These are phyloP conservation scores for Cryptocephalus moraei DNA, from an alignment of 2,888 invertebrate genomes.

Conservation along the genomic window DNA sequence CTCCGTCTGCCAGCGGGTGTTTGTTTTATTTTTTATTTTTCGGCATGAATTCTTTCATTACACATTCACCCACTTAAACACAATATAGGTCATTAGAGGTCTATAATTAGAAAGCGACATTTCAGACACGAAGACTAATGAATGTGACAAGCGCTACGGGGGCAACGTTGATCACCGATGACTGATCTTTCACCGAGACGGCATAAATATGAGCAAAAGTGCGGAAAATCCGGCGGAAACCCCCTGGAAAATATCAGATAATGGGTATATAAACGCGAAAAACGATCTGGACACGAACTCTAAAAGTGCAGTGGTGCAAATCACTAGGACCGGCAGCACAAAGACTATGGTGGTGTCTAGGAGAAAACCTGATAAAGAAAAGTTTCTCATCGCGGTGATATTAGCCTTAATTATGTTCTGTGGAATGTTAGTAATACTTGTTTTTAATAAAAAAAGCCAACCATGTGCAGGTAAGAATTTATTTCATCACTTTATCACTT, in stretches of 20 bases:
- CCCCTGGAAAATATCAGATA: slow-evolving; percentile 21
- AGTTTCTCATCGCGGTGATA: slow-evolving; percentile 28
- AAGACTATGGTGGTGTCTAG: slow-evolving; percentile 31
- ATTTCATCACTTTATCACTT: no score
- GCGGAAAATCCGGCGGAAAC: slow-evolving; percentile 17
- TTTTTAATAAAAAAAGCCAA: slow-evolving; percentile 23
- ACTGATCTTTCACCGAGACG: no score
- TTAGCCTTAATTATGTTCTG: slow-evolving; percentile 29
- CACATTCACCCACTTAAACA: no score
- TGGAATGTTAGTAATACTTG: slow-evolving; percentile 25
- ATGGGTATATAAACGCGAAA: slow-evolving; percentile 16
- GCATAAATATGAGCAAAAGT: slow-evolving; percentile 19
- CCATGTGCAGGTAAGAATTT: slow-evolving; percentile 27
- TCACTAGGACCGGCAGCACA: slow-evolving; percentile 27
- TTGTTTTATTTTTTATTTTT: no score
- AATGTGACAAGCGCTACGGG: no score
- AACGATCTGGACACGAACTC: slow-evolving; percentile 8
- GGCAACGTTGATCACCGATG: no score
- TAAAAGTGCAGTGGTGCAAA: slow-evolving; percentile 28
- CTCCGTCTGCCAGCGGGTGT: no score
- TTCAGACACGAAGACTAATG: no score
- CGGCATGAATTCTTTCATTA: no score
- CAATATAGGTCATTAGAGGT: no score
- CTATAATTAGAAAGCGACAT: no score
- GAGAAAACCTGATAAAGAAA: slow-evolving; percentile 24